Evolutionary conservation across 35 echinoderm and acorn worm species (phyloP).

Genomic region (Heliocidaris tuberculata): DNA sequence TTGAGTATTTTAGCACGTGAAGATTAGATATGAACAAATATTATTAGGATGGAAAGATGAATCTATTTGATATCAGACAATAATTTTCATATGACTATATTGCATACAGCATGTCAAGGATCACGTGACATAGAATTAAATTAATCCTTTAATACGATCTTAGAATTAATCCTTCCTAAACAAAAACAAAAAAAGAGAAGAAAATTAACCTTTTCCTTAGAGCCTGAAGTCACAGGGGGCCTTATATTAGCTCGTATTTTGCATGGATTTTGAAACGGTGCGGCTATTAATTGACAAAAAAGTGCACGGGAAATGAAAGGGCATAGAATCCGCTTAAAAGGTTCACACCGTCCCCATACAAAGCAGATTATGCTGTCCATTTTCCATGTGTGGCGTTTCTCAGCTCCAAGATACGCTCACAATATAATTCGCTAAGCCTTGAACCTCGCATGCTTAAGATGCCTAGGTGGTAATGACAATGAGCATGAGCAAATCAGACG

Average conservation of each 20-base stretch:
- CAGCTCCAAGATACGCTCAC: neutral
- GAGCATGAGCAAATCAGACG: neutral
- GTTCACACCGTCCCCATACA: neutral
- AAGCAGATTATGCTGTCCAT: slow-evolving; percentile 17
- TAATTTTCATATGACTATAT: neutral
- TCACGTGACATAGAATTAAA: neutral
- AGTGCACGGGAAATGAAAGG: slow-evolving; percentile 21
- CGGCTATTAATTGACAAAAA: slow-evolving; percentile 21
- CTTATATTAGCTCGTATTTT: neutral
- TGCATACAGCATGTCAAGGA: neutral
- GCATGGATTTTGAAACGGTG: neutral
- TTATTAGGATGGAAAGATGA: neutral
- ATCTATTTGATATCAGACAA: neutral
- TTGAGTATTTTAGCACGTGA: neutral
- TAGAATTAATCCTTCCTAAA: neutral
- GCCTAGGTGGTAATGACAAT: neutral
- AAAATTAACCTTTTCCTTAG: neutral
- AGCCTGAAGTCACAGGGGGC: neutral
- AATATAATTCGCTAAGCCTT: neutral
- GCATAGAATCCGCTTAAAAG: neutral
- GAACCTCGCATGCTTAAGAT: neutral
- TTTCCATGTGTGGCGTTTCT: slow-evolving; percentile 27
- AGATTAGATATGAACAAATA: neutral
- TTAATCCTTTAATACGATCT: slow-evolving; percentile 12
- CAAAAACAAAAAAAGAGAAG: neutral